phyloP scores from a whole-genome alignment of 2,113 vertebrate species.

The Ahaetulla prasina region DNA sequence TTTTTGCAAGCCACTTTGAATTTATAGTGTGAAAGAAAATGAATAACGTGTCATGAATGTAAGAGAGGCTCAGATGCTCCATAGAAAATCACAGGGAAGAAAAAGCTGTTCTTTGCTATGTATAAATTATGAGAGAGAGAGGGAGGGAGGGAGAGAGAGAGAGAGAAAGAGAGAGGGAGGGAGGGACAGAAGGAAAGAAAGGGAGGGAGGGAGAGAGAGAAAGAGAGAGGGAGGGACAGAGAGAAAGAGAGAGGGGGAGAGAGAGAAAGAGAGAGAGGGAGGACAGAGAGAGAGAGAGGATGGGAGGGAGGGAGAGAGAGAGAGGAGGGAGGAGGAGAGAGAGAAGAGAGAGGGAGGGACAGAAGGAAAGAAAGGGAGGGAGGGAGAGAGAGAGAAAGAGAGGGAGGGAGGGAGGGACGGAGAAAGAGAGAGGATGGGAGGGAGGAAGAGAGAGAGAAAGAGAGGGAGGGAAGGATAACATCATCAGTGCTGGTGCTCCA shows the following conservation, averaged over 20 bases:
- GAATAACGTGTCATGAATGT: neutral
- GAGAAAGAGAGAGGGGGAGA: neutral
- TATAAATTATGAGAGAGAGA: neutral
- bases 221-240: neutral
- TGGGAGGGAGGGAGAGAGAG: too few species aligned
- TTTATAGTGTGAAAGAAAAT: neutral
- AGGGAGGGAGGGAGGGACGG: accelerated
- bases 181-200: neutral
- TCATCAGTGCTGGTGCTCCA: too few species aligned
- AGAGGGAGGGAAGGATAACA: too few species aligned
- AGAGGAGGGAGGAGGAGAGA: too few species aligned
- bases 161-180: neutral
- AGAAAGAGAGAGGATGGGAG: too few species aligned
- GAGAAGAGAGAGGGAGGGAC: too few species aligned
- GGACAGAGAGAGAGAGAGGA: accelerated
- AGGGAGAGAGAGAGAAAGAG: accelerated
- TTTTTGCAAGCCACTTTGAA: neutral
- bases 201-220: neutral
- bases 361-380: accelerated
- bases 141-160: neutral
- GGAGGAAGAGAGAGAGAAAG: too few species aligned
- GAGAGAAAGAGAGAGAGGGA: accelerated
- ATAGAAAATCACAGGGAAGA: neutral
- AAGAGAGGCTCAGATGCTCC: neutral
- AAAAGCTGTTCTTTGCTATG: neutral